A percentile compares a stretch with the other conserved stretches of the same genome.
phyloP scores from a whole-genome alignment of 2,888 invertebrate species.

The Tortrix viridana region DNA sequence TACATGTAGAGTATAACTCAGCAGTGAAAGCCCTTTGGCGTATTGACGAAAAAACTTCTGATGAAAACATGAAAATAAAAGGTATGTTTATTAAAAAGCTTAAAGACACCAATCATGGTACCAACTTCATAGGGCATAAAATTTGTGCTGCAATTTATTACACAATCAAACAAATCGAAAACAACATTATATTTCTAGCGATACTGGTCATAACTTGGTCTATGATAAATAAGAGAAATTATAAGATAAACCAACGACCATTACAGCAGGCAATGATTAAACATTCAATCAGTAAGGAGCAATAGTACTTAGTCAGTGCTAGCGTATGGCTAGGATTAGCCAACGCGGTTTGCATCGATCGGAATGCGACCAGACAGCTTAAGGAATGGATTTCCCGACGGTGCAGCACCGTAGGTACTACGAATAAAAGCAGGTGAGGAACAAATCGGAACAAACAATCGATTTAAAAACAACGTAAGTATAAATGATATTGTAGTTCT shows the following conservation, averaged over 20 bases:
- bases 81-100: too few species aligned
- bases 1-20: too few species aligned
- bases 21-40: too few species aligned
- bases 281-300: slow-evolving; percentile 24
- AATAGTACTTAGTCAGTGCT: slow-evolving; percentile 19
- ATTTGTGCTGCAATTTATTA: not conserved
- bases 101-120: too few species aligned
- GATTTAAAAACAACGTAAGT: too few species aligned
- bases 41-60: too few species aligned
- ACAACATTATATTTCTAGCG: not conserved
- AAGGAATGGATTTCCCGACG: slow-evolving; percentile 32
- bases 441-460: not conserved
- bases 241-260: slow-evolving; percentile 20
- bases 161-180: not conserved
- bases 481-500: too few species aligned
- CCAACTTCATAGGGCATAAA: too few species aligned
- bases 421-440: not conserved
- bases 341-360: slow-evolving; percentile 29
- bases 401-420: not conserved
- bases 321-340: slow-evolving; percentile 20
- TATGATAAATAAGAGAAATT: slow-evolving; percentile 12
- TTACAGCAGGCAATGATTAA: slow-evolving; percentile 28
- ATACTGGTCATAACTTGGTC: not conserved
- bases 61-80: too few species aligned
- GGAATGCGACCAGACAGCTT: slow-evolving; percentile 36